These are phyloP conservation scores for Onthophagus sagittarius DNA, from an alignment of 2,888 invertebrate genomes.

Conservation along the genomic window DNA sequence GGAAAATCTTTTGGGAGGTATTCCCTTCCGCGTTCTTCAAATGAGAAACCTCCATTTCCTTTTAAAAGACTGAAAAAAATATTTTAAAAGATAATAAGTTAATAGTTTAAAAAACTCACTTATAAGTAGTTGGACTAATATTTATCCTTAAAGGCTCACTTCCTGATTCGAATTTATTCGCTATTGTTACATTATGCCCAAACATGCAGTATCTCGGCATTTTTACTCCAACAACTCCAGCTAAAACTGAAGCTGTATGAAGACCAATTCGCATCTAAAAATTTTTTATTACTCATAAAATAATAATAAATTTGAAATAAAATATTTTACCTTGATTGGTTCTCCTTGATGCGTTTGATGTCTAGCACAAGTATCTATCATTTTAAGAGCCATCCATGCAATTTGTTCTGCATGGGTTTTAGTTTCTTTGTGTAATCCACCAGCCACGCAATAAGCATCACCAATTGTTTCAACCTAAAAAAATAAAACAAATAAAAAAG, in stretches of 20 bases:
- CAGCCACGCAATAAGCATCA: conserved; percentile 94
- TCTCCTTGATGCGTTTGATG: conserved; percentile 90
- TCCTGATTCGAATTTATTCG: conserved; percentile 93
- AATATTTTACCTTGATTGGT: conserved; percentile 69
- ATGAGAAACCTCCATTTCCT: conserved; percentile 70
- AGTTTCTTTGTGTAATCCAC: conserved; percentile 83
- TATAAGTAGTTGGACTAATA: conserved; percentile 88
- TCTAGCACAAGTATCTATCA: conserved; percentile 85
- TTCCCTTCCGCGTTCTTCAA: conserved; percentile 70
- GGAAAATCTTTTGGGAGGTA: conserved; percentile 85
- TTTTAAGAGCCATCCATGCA: conserved; percentile 93
- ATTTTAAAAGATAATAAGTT: background rate
- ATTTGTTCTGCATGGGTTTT: conserved; percentile 90
- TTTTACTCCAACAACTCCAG: conserved; percentile 91
- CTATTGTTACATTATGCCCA: conserved; percentile 91
- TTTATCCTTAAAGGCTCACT: conserved; percentile 89
- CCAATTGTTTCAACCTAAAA: conserved; percentile 91
- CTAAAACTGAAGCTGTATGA: conserved; percentile 89
- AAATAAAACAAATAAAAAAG: no score
- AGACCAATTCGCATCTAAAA: conserved; percentile 90
- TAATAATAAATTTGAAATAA: no score
- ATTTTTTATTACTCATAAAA: background rate
- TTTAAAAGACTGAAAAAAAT: conserved; percentile 63
- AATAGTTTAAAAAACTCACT: conserved; percentile 59
- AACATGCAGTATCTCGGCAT: conserved; percentile 94